Conservation (phyloP, 2,888 invertebrate species). For the Reticulitermes lucifugus region DNA sequence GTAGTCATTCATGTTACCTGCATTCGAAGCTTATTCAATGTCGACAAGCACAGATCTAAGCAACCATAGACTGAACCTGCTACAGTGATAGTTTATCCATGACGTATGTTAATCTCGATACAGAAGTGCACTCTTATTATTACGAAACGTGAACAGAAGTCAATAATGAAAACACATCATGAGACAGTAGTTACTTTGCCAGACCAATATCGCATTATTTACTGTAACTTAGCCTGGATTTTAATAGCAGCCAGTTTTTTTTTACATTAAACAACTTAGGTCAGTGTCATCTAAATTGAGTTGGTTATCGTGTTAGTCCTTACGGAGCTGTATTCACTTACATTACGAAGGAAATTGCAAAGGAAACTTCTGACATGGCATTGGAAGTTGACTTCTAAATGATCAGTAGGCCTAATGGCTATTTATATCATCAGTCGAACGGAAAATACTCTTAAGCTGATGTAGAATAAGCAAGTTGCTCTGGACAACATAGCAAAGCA, state of each 20-base stretch:
- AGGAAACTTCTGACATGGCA: neutral
- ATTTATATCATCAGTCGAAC: neutral
- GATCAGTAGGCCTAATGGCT: neutral
- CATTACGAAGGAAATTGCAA: neutral
- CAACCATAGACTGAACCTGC: too few relatives aligned
- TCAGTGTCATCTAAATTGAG: neutral
- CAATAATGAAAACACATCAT: neutral
- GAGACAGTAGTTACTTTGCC: neutral
- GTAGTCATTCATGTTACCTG: too few relatives aligned
- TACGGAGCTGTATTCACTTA: neutral
- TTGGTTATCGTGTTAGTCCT: neutral
- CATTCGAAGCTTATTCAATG: too few relatives aligned
- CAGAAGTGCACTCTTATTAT: neutral
- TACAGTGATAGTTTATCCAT: neutral
- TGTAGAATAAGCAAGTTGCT: neutral
- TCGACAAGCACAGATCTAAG: too few relatives aligned
- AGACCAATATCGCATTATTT: neutral
- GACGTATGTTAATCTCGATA: neutral
- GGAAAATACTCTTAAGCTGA: neutral
- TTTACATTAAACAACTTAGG: neutral
- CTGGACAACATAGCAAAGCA: neutral
- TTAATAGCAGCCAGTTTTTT: neutral
- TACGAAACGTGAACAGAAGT: neutral
- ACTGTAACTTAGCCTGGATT: neutral
- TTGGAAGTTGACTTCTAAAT: neutral